Conservation (phyloP, 2,113 vertebrate species). For the Entosphenus tridentatus region DNA sequence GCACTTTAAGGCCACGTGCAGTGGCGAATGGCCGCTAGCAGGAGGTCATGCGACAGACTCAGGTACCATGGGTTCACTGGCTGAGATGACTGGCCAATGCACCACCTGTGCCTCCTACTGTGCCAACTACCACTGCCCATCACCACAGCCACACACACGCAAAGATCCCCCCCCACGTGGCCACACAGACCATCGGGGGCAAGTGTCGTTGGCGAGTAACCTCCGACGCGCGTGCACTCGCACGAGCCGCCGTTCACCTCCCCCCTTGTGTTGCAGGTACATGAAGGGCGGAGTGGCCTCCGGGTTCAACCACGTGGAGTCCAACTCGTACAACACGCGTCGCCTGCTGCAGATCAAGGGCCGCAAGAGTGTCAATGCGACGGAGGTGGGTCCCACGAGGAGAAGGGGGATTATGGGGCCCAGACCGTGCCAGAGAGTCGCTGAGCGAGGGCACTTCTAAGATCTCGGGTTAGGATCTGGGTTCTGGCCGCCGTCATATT, state of each 20-base stretch:
- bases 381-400: conserved; percentile 27
- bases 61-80: too few species aligned
- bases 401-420: neutral
- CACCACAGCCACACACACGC: too few species aligned
- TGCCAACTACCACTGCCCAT: too few species aligned
- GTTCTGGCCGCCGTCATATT: neutral
- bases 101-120: neutral
- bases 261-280: conserved; percentile 21
- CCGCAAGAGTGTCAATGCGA: conserved; percentile 38
- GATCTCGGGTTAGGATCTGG: neutral
- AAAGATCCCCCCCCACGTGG: neutral
- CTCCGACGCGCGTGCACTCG: neutral
- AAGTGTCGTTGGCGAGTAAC: neutral
- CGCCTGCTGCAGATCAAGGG: conserved; percentile 51
- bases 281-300: conserved; percentile 43
- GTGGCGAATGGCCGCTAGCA: too few species aligned
- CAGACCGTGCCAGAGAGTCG: too few species aligned
- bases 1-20: too few species aligned
- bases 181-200: neutral
- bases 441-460: too few species aligned
- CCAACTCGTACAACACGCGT: conserved; percentile 32
- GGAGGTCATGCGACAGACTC: too few species aligned
- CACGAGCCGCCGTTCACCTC: neutral
- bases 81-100: neutral
- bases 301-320: conserved; percentile 43